These are phyloP conservation scores for Drosophila nigritarsus DNA, from an alignment of 2,888 invertebrate genomes.

Conservation along the genomic window DNA sequence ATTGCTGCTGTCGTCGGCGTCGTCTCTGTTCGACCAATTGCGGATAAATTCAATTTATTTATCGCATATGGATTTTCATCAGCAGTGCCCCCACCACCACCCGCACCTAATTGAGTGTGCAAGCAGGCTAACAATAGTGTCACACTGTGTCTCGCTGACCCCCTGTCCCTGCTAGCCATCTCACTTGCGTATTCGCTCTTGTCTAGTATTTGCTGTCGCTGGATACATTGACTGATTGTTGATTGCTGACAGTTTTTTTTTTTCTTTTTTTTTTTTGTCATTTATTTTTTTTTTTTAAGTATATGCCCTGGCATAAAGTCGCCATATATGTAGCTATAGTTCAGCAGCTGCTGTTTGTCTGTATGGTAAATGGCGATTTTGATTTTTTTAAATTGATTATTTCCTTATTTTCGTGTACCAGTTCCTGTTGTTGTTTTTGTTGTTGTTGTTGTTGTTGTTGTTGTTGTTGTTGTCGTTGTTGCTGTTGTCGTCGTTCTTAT, in stretches of 20 bases:
- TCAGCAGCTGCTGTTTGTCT: constrained; percentile 40
- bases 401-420: constrained; percentile 83
- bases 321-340: constrained; percentile 27
- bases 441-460: constrained; percentile 27
- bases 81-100: constrained; percentile 14
- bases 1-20: constrained; percentile 29
- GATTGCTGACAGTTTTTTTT: constrained; percentile 57
- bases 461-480: constrained; percentile 17
- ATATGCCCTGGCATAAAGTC: constrained; percentile 32
- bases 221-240: constrained; percentile 70
- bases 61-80: constrained; percentile 82
- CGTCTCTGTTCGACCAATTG: constrained; percentile 76
- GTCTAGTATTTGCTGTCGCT: constrained; percentile 49
- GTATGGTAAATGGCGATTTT: constrained; percentile 82
- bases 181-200: constrained; percentile 26
- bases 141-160: constrained; percentile 2
- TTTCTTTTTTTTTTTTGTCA: neutral
- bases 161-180: constrained; percentile 8
- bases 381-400: constrained; percentile 85
- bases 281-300: constrained; percentile 14
- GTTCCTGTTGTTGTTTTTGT: constrained; percentile 39
- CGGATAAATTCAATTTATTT: constrained; percentile 83
- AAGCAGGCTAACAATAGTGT: constrained; percentile 32
- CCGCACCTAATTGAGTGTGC: constrained; percentile 11
- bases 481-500: constrained; percentile 8